Base-by-base conservation (phyloP, 2,113 vertebrate species). In the Sinosuthora webbiana region DNA sequence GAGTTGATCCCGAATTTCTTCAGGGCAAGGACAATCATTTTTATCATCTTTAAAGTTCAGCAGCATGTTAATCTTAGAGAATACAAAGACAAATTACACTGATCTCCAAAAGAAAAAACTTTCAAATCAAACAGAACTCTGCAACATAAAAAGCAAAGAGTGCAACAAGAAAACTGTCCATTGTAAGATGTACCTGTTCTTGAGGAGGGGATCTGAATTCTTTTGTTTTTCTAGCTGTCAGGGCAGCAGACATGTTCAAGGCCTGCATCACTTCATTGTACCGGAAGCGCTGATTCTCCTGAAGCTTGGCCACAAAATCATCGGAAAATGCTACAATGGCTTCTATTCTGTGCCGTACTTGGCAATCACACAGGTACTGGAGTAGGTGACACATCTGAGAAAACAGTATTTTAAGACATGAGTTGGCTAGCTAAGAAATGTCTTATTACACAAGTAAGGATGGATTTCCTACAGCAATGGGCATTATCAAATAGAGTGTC, bases 201-300 rank as follows among this genome's bases (percentile, higher is more conserved):
- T 99, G 99, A 49, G 99, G 99, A 22, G 99, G 99, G 0, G 99
- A 99, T 63, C 99, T 97, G 92, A 99, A 99, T 93, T 99, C 99
- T 97, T 99, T 99, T 50, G 99, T 99, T 93, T 99, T 99, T 87
- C 98, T 98, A 62, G 99, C 99, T 2, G 99, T 99, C 41, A 99
- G 98, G 4, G 99, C 99, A 10, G 99, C 99, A 3, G 99, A 99
- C 99, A 99, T 99, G 96, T 99, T 99, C 87, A 99, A 98, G 20
- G 99, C 99, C 89, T 99, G 99, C 99, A 99, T 99, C 50, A 99
- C 99, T 94, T 99, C 99, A 8, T 99, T 99, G 94, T 99, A 99
- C 22, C 99, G 98, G 94, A 99, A 99, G 13, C 99, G 98, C 6
- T 99, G 99, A 96, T 99, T 99, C 37, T 99, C 99, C 93, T 99